phyloP scores from a whole-genome alignment of 2,797 vertebrate species.

The Sus cebifrons region DNA sequence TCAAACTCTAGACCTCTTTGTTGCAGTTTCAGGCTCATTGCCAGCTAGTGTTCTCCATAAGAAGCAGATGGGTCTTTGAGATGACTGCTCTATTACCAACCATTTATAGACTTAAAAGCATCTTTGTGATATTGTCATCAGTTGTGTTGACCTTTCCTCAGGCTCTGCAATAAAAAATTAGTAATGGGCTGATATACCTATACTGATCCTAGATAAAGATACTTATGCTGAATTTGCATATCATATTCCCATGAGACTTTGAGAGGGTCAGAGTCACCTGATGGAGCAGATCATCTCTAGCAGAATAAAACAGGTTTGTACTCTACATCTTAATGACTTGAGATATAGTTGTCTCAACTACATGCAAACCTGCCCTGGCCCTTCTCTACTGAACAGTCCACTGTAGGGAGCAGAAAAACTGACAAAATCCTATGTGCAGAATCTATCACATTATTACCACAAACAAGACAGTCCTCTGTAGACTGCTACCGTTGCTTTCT shows the following conservation, averaged over 20 bases:
- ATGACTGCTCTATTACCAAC: not conserved
- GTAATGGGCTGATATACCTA: not conserved
- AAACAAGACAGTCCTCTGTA: not conserved
- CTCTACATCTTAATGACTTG: not conserved
- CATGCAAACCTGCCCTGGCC: too few relatives aligned
- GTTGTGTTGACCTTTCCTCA: not conserved
- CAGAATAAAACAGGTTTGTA: not conserved
- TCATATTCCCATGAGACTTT: not conserved
- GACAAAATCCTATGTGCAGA: not conserved
- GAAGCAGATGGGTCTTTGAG: not conserved
- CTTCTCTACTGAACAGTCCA: not conserved
- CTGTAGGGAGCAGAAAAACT: not conserved
- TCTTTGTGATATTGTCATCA: not conserved
- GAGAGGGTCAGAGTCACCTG: not conserved
- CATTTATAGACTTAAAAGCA: not conserved
- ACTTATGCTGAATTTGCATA: not conserved
- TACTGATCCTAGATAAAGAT: not conserved
- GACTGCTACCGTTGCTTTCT: not conserved
- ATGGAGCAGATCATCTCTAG: not conserved
- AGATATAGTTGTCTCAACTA: not conserved
- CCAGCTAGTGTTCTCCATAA: not conserved
- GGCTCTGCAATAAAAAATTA: not conserved
- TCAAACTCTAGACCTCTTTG: not conserved
- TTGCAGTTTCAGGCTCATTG: not conserved
- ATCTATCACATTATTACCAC: constrained; percentile 24